Conservation (phyloP, 1,140 invertebrate genomes). For the Aphidius gifuensis region DNA sequence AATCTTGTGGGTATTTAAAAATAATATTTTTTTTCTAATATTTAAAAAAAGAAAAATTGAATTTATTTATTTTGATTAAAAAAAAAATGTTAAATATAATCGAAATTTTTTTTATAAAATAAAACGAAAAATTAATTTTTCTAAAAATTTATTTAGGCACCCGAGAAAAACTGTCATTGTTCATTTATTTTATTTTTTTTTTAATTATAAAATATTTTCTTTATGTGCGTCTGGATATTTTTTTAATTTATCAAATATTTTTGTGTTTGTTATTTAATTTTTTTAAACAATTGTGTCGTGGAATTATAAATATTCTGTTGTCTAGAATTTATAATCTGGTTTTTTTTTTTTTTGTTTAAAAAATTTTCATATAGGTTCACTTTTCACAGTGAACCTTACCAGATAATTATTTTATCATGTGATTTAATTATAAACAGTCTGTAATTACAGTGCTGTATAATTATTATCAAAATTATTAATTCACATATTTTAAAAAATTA, state of each 20-base stretch:
- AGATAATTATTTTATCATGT: constrained; percentile 2
- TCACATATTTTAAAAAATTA: constrained; percentile 5
- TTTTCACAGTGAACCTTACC: constrained; percentile 17
- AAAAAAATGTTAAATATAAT: neutral
- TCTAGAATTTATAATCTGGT: neutral
- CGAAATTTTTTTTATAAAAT: neutral
- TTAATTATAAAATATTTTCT: constrained; percentile 3
- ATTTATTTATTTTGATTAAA: no score
- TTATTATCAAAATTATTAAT: neutral
- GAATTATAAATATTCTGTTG: no score
- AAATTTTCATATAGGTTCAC: neutral
- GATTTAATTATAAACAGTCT: neutral
- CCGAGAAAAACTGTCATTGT: constrained; percentile 7
- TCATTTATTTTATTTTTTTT: constrained; percentile 1
- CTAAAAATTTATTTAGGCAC: constrained; percentile 10
- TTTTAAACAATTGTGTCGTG: no score
- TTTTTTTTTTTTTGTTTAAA: no score
- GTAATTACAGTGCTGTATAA: neutral
- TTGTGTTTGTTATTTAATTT: no score
- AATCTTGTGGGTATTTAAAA: neutral
- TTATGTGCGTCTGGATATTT: neutral
- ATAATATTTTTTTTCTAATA: no score
- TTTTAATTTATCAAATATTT: no score
- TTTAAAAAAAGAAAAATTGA: neutral
- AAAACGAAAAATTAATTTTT: constrained; percentile 9